A percentile compares a stretch with the other conserved stretches of the same genome.
These are phyloP conservation scores for Rhorus exstirpatorius DNA, from an alignment of 2,888 invertebrate genomes.

Conservation along the genomic window DNA sequence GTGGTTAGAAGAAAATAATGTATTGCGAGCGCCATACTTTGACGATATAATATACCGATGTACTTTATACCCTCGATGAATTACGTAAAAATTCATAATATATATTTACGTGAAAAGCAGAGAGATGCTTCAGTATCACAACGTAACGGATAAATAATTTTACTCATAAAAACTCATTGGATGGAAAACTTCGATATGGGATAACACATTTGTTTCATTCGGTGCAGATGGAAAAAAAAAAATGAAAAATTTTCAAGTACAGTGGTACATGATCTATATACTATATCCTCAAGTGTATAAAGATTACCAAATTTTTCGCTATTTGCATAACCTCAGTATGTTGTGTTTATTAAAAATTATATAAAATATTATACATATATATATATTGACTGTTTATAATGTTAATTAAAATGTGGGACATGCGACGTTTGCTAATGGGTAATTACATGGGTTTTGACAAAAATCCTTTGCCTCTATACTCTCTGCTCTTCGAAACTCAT, in stretches of 20 bases:
- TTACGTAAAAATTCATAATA: too few relatives aligned
- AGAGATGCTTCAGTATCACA: too few relatives aligned
- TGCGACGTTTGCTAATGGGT: conserved; percentile 11
- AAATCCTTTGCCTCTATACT: conserved; percentile 14
- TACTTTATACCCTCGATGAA: too few relatives aligned
- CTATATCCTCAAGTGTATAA: conserved; percentile 33
- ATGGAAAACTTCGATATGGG: conserved; percentile 14
- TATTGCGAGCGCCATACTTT: too few relatives aligned
- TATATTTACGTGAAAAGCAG: too few relatives aligned
- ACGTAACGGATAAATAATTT: too few relatives aligned
- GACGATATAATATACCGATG: too few relatives aligned
- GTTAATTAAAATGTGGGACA: conserved; percentile 19
- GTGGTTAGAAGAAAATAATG: too few relatives aligned
- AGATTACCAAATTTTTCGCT: neutral
- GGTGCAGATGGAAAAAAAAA: conserved; percentile 33
- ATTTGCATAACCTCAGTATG: conserved; percentile 14
- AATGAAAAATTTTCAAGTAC: conserved; percentile 41
- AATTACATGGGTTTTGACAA: conserved; percentile 5
- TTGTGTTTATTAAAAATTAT: conserved; percentile 3
- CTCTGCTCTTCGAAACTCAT: conserved; percentile 32
- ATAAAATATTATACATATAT: too few relatives aligned
- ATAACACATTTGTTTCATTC: conserved; percentile 42
- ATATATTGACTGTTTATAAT: conserved; percentile 35
- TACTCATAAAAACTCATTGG: too few relatives aligned
- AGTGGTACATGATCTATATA: neutral